Conservation (phyloP, 2,797 vertebrate species). For the Ctenosaura bakeri region DNA sequence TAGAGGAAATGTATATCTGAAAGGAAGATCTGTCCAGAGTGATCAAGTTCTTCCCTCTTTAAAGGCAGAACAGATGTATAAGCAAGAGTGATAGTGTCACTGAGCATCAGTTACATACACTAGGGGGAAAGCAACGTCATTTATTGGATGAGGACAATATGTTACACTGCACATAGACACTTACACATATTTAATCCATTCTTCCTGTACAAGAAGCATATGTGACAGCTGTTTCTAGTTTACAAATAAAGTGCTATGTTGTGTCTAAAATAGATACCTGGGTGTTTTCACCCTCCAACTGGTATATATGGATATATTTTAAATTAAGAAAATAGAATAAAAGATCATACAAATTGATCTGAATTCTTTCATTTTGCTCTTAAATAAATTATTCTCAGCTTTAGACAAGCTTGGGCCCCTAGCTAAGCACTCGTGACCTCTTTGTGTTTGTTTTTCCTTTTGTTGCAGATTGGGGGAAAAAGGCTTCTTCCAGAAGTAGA, state of each 20-base stretch:
- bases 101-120: conserved; percentile 79
- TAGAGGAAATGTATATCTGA: conserved; percentile 71
- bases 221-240: conserved; percentile 68
- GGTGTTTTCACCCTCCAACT: conserved; percentile 22
- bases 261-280: conserved; percentile 62
- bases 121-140: conserved; percentile 78
- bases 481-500: neutral
- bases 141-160: conserved; percentile 84
- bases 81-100: conserved; percentile 74
- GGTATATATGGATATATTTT: conserved; percentile 28
- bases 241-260: conserved; percentile 59
- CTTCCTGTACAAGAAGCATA: conserved; percentile 58
- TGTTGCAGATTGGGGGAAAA: conserved; percentile 21
- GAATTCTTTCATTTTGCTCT: neutral
- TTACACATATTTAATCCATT: conserved; percentile 66
- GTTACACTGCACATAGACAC: conserved; percentile 67
- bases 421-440: neutral
- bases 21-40: conserved; percentile 74
- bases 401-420: neutral
- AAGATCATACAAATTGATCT: conserved; percentile 5
- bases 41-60: conserved; percentile 75
- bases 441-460: neutral
- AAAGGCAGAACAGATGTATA: conserved; percentile 82
- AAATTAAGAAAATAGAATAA: conserved; percentile 37
- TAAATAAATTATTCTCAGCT: neutral